A percentile compares a stretch with the other conserved stretches of the same genome.
These are phyloP conservation scores for Megaceryle torquata DNA, from an alignment of 2,113 vertebrate species.

Conservation along the genomic window DNA sequence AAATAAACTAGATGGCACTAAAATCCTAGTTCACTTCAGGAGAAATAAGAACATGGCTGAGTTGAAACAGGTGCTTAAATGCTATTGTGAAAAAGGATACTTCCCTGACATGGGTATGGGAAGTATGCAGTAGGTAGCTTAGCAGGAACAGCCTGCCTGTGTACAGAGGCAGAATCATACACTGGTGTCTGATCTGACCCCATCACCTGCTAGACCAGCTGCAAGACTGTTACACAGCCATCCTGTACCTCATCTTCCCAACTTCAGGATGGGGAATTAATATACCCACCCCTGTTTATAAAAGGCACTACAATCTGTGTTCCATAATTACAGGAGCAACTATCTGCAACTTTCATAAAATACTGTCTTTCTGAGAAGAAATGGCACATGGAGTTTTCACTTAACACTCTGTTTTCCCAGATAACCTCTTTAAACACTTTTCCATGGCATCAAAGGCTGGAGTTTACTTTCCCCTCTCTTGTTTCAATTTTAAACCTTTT, in stretches of 20 bases:
- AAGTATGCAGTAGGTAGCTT: background rate
- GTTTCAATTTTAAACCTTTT: background rate
- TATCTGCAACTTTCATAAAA: background rate
- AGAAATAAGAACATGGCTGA: constrained; percentile 7
- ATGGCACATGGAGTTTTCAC: background rate
- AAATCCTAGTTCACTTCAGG: background rate
- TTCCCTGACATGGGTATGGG: background rate
- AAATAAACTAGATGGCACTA: constrained; percentile 26
- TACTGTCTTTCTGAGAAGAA: background rate
- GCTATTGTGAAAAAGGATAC: background rate
- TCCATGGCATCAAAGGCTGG: background rate
- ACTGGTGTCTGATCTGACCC: background rate
- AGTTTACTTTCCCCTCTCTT: background rate
- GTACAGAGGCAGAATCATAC: background rate
- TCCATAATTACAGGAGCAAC: background rate
- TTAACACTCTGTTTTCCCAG: background rate
- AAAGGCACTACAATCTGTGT: background rate
- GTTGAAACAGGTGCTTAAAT: constrained; percentile 24
- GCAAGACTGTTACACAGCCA: background rate
- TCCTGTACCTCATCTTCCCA: background rate
- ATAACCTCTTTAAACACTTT: background rate
- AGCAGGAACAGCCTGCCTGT: background rate
- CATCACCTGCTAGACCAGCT: background rate
- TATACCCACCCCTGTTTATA: background rate
- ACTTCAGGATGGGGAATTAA: background rate